Base-by-base conservation (phyloP, 2,888 invertebrate genomes). In the Teinopalpus imperialis region DNA sequence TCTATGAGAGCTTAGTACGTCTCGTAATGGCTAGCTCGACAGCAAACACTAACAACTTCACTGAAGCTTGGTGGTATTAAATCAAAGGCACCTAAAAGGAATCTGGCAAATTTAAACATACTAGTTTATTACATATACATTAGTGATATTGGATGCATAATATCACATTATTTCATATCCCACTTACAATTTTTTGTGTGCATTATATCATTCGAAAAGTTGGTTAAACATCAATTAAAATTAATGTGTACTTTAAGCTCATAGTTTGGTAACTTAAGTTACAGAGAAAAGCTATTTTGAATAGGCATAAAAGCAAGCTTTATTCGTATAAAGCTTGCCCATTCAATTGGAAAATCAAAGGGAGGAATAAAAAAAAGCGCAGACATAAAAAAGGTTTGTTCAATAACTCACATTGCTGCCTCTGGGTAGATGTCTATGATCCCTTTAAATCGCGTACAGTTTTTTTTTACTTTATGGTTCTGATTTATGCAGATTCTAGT, bases 331-430 rank as follows among this genome's bases (percentile, higher is more conserved):
- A n/a, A n/a, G n/a, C n/a, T n/a, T n/a, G 26, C 27, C 42, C 42
- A 34, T 42, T 42, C 26, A 42, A 34, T 34, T 12, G 42, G 34
- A 42, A 32, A 12, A 26, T 8, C 42, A 26, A 26, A 32, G 34
- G 34, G 34, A 20, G 32, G 34, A 20, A 31, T 34, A 34, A 42
- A 41, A 41, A 42, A 34, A 42, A 35, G 21, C 43, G 35, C 29
- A 29, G 35, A 43, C 35, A 23, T 36, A 43, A 43, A 43, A 42
- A 43, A 34, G 42, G 42, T 42, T 42, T 24, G n/a, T 42, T 34
- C 42, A 34, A 34, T 9, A 34, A 42, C 26, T 34, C 24, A 26
- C 27, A 42, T 42, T 42, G 42, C 34, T 42, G 32, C 20, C 34
- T 16, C 24, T 23, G 31, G 41, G 26, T 26, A 40, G 32, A 42